Evolutionary conservation across 2,113 vertebrate genomes (phyloP).

Genomic region (rat (Rattus norvegicus)): GRCr8 NC_086034.1:34167501-34168000

Average conservation of each 20-base stretch:
- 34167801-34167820: slow-evolving; percentile 26
- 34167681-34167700: neutral
- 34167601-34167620: slow-evolving; percentile 33
- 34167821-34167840: slow-evolving; percentile 5
- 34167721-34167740: slow-evolving; percentile 12
- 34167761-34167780: neutral
- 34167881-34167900: slow-evolving; percentile 33
- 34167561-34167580: slow-evolving; percentile 2
- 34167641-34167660: neutral
- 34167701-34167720: slow-evolving; percentile 2
- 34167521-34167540: neutral
- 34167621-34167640: neutral
- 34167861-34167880: neutral
- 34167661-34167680: neutral
- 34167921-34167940: slow-evolving; percentile 34
- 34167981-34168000: slow-evolving; percentile 24
- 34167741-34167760: neutral
- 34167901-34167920: slow-evolving; percentile 18
- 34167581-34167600: neutral
- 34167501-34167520: neutral
- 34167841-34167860: slow-evolving; percentile 36
- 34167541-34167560: neutral
- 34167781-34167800: neutral
- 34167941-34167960: slow-evolving; percentile 15
- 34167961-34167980: neutral